Evolutionary conservation across 2,888 invertebrate species (phyloP).

Genomic region (Drosophila borealis): DNA sequence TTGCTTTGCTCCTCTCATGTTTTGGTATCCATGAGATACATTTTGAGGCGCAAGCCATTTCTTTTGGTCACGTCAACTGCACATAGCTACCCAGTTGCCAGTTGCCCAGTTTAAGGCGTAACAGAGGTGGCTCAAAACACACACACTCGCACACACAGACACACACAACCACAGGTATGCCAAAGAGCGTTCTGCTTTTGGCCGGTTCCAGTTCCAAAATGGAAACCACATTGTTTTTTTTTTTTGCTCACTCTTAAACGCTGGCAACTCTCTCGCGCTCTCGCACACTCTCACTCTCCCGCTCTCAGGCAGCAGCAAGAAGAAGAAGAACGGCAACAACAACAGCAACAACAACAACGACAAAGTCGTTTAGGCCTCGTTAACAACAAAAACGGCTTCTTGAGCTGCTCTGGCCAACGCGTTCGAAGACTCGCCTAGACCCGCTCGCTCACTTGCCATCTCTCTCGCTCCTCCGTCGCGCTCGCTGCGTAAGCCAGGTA

Average conservation of each 20-base stretch:
- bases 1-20: conserved; percentile 50
- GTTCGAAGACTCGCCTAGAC: conserved; percentile 40
- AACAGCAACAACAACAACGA: conserved; percentile 28
- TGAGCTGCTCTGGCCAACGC: conserved; percentile 58
- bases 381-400: conserved; percentile 77
- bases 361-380: conserved; percentile 77
- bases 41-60: conserved; percentile 57
- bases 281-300: conserved; percentile 1
- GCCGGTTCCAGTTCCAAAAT: conserved; percentile 69
- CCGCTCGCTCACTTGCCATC: conserved; percentile 38
- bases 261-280: neutral
- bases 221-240: conserved; percentile 37
- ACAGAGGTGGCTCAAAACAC: conserved; percentile 63
- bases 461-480: conserved; percentile 60
- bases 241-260: conserved; percentile 11
- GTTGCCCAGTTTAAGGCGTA: conserved; percentile 68
- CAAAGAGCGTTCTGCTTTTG: conserved; percentile 37
- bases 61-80: conserved; percentile 73
- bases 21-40: conserved; percentile 71
- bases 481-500: conserved; percentile 83
- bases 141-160: conserved; percentile 26
- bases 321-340: no score
- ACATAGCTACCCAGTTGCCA: conserved; percentile 43
- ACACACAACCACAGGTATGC: conserved; percentile 5
- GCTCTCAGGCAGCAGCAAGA: conserved; percentile 6